phyloP scores from a whole-genome alignment of 2,113 vertebrate genomes.

The Dipodomys stephensi region DNA sequence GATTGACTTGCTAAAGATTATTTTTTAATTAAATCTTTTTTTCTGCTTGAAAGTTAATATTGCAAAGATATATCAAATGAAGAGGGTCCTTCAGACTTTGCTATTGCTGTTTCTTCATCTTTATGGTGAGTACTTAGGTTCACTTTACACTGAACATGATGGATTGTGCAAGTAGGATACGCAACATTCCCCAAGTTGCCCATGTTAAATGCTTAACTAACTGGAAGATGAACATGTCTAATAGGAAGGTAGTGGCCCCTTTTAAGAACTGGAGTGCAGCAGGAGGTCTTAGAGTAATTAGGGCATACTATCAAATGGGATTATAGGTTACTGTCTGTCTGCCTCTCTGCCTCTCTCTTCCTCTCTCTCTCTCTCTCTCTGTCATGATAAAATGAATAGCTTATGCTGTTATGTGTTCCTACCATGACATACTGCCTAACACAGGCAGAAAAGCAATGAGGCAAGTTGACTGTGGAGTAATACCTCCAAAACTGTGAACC shows the following conservation, averaged over 20 bases:
- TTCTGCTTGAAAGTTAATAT: constrained; percentile 3
- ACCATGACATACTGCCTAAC: background rate
- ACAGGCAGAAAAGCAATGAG: background rate
- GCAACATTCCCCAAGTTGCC: no score
- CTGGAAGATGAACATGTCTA: no score
- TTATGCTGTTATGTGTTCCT: background rate
- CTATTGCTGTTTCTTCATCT: background rate
- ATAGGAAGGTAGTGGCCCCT: no score
- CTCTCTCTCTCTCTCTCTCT: background rate
- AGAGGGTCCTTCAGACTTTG: background rate
- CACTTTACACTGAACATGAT: background rate
- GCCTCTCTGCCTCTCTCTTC: no score
- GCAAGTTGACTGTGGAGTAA: background rate
- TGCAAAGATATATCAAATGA: background rate
- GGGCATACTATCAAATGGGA: background rate
- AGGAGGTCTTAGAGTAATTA: background rate
- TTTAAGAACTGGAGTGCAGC: background rate
- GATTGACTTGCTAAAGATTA: background rate
- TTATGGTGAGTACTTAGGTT: background rate
- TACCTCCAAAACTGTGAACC: background rate
- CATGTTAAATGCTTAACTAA: no score
- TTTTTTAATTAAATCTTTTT: background rate
- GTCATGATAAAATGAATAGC: background rate
- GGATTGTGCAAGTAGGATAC: background rate
- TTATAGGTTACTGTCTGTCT: background rate